Evolutionary conservation across 2,797 vertebrate species (phyloP).

Genomic region (Denticeps clupeoides): DNA sequence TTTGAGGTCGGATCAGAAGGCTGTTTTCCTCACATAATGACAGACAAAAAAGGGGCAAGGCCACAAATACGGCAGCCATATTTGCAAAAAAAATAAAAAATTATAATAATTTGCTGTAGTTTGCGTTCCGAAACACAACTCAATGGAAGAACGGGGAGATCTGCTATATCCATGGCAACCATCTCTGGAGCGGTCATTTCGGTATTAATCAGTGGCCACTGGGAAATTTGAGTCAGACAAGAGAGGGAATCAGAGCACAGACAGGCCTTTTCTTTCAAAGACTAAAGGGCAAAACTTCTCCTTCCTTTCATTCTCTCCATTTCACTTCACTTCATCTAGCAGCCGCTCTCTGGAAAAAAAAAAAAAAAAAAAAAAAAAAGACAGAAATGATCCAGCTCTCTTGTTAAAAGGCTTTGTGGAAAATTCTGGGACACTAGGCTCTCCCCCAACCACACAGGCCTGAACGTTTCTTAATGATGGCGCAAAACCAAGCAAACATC

Average conservation of each 20-base stretch:
- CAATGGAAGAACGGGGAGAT: not conserved
- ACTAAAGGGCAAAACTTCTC: constrained; percentile 22
- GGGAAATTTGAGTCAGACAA: constrained; percentile 13
- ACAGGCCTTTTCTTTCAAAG: too few species aligned
- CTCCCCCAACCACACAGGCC: constrained; percentile 13
- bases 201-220: constrained; percentile 19
- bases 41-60: constrained; percentile 15
- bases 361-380: not conserved
- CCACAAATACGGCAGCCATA: constrained; percentile 9
- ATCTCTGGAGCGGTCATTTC: constrained; percentile 4
- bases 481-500: constrained; percentile 25
- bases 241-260: constrained; percentile 2
- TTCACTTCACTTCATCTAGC: constrained; percentile 20
- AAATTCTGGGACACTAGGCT: constrained; percentile 25
- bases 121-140: constrained; percentile 18
- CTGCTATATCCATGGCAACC: constrained; percentile 6
- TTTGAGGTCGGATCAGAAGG: constrained; percentile 19
- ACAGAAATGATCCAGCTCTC: constrained; percentile 26
- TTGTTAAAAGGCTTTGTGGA: constrained; percentile 13
- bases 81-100: constrained; percentile 17
- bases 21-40: constrained; percentile 15
- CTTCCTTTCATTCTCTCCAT: not conserved
- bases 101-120: too few species aligned
- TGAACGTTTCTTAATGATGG: constrained; percentile 34
- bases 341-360: constrained; percentile 21